Percentiles rank a stretch among this genome's conserved stretches.
These are phyloP conservation scores for Mus spretus DNA, from an alignment of 2,797 vertebrate genomes.

Conservation along the genomic window DNA sequence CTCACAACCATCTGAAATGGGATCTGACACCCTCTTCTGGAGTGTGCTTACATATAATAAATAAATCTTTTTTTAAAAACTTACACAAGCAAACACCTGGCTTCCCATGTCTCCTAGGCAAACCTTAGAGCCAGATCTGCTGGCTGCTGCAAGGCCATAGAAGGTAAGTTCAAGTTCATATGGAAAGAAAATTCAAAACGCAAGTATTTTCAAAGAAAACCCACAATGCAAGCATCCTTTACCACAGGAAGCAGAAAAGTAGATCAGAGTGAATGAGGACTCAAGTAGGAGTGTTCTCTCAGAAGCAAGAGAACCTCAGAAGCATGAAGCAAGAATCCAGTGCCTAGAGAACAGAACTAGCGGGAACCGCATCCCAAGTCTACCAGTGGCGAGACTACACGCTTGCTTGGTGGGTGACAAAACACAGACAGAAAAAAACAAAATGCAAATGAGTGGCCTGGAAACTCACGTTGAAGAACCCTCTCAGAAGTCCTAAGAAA, in stretches of 20 bases:
- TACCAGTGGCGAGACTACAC: too few relatives aligned
- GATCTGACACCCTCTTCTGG: too few relatives aligned
- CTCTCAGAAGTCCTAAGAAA: neutral
- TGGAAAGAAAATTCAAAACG: slow-evolving; percentile 12
- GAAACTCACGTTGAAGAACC: neutral
- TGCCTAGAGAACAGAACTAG: neutral
- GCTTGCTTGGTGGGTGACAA: too few relatives aligned
- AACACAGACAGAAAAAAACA: neutral
- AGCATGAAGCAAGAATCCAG: neutral
- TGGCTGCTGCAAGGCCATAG: neutral
- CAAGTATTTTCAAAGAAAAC: neutral
- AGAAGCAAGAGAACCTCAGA: neutral
- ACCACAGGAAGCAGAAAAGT: slow-evolving; percentile 1
- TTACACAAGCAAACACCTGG: neutral
- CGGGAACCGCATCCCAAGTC: too few relatives aligned
- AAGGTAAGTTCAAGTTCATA: neutral
- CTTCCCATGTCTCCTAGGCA: neutral
- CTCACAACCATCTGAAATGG: too few relatives aligned
- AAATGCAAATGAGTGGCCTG: neutral
- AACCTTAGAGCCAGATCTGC: neutral
- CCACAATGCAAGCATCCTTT: slow-evolving; percentile 4
- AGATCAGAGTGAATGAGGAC: neutral
- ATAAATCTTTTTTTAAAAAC: too few relatives aligned
- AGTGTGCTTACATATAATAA: too few relatives aligned
- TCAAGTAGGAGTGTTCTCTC: neutral